These are phyloP conservation scores for Danio albolineatus DNA, from an alignment of 2,797 vertebrate genomes.

Conservation along the genomic window DNA sequence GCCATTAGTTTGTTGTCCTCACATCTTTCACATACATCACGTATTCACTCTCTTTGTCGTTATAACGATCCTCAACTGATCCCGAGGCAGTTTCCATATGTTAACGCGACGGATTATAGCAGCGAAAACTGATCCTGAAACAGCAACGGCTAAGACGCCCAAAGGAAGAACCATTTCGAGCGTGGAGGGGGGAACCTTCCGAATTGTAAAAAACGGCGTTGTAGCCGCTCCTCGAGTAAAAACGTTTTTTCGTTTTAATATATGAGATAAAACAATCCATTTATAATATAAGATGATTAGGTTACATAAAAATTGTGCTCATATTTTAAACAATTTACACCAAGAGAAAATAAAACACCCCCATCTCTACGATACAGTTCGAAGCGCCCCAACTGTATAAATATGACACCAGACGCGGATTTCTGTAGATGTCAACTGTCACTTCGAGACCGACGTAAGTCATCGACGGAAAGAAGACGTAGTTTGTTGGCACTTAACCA, in stretches of 20 bases:
- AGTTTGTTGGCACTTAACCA: conserved; percentile 51
- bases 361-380: conserved; percentile 41
- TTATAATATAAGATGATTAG: too few relatives aligned
- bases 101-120: not conserved
- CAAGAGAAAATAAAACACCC: conserved; percentile 21
- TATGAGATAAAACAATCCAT: fast-evolving
- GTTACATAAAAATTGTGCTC: too few relatives aligned
- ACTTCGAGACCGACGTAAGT: fast-evolving
- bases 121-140: conserved; percentile 33
- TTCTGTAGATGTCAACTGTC: conserved; percentile 32
- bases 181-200: not conserved
- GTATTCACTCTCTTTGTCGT: conserved; percentile 41
- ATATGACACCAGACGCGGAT: conserved; percentile 5
- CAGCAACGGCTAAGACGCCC: conserved; percentile 4
- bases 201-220: not conserved
- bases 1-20: conserved; percentile 42
- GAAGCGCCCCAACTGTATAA: conserved; percentile 65
- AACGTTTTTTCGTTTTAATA: not conserved
- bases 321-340: not conserved
- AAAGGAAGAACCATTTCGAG: conserved; percentile 9
- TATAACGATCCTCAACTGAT: conserved; percentile 35
- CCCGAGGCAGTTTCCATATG: conserved; percentile 5
- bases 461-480: not conserved
- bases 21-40: conserved; percentile 47
- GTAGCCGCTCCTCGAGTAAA: not conserved